Evolutionary conservation across 2,113 vertebrate species (phyloP), one percentile per base, ranked within the genome.

Genomic region (Apteryx mantelli): DNA sequence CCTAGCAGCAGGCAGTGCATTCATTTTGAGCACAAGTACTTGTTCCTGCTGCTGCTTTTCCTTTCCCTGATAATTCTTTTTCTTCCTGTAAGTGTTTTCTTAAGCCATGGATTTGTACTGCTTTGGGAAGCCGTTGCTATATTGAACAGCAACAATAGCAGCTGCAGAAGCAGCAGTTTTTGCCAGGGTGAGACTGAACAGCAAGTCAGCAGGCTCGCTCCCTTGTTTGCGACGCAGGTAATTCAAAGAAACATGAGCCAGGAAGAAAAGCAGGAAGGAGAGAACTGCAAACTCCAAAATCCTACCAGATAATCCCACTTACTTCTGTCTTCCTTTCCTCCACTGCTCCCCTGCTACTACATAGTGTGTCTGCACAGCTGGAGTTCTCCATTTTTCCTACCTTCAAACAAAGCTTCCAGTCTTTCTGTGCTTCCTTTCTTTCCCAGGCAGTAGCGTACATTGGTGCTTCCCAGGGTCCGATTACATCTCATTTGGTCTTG

Each of bases 21-120:
- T 82, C 85, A 66, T 89, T 95, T 85, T 13, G 5, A 76, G 38
- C 70, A 2, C 4, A 26, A 78, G 32, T n/a, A 8, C 77, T 68
- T 46, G 28, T 87, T 91, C 70, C 74, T 13, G 11, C 55, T 15
- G 32, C 61, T 77, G 89, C 53, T 86, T 89, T 96, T 89, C 95
- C 91, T 95, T 86, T 90, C 73, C 66, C 79, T 36, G 77, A 32
- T 79, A 74, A 77, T 96, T 76, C 19, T 76, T 93, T 96, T 94
- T 95, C 96, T 97, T 97, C 96, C 96, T 95, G 93, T 73, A 55
- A 20, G 58, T 60, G 56, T 60, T 60, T 60, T 60, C 56, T 60
- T 60, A 19, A 60, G 56, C 30, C 76, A 78, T 77, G 63, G 48
- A 17, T 7, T 40, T 7, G n/a, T 26, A 26, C 26, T 85, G 42